These are phyloP conservation scores for Hippolais icterina DNA, from an alignment of 2,113 vertebrate species.

Conservation along the genomic window DNA sequence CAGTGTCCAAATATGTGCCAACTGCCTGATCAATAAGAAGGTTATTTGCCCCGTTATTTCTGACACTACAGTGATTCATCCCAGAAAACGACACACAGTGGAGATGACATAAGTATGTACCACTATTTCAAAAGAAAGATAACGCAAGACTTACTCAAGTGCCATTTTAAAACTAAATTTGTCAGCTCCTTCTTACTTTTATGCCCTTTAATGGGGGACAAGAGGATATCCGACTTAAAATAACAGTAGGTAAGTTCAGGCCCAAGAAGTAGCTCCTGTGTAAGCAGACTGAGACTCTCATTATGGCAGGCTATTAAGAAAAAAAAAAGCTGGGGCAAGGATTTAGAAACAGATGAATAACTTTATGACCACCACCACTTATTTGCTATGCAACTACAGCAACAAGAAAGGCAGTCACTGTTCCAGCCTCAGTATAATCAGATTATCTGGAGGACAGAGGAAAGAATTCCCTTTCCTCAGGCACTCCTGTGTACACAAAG, in stretches of 20 bases:
- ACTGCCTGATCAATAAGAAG: neutral
- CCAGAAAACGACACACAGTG: neutral
- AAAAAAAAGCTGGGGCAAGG: neutral
- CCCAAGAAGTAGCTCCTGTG: neutral
- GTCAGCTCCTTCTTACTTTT: neutral
- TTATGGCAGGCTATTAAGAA: neutral
- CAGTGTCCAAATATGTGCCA: neutral
- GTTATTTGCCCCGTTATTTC: neutral
- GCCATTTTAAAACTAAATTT: neutral
- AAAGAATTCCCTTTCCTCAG: neutral
- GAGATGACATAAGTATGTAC: neutral
- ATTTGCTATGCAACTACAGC: neutral
- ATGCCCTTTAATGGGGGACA: neutral
- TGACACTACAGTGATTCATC: neutral
- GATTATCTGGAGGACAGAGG: slow-evolving; percentile 2
- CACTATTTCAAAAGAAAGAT: neutral
- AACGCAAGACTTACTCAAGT: neutral
- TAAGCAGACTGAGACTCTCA: neutral
- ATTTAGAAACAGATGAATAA: slow-evolving; percentile 32
- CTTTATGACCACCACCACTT: slow-evolving; percentile 7
- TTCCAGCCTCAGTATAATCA: neutral
- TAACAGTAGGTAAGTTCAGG: neutral
- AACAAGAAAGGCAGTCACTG: neutral
- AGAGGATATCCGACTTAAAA: neutral
- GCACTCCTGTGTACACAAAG: neutral